Evolutionary conservation across 2,888 invertebrate genomes (phyloP).

Genomic region (Hesperia comma): DNA sequence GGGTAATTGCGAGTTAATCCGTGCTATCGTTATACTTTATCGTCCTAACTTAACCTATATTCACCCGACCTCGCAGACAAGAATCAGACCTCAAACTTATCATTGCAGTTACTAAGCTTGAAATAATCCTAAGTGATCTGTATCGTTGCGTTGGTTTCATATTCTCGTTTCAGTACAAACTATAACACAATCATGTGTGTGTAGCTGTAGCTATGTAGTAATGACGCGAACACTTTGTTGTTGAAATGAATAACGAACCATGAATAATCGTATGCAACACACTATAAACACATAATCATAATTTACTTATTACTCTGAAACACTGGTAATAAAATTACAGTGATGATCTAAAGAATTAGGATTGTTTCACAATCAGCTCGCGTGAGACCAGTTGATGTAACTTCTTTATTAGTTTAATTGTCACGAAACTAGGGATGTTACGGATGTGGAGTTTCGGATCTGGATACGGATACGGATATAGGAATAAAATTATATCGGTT

Average conservation of each 20-base stretch:
- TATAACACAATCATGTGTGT: not conserved
- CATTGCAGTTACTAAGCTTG: slow-evolving; percentile 16
- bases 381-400: no score
- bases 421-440: no score
- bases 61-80: not conserved
- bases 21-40: no score
- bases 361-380: no score
- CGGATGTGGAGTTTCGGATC: no score
- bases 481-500: no score
- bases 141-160: not conserved
- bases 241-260: slow-evolving; percentile 8
- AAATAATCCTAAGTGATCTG: slow-evolving; percentile 17
- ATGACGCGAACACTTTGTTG: not conserved
- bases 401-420: no score
- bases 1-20: no score
- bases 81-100: slow-evolving; percentile 20
- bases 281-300: not conserved
- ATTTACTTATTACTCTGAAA: not conserved
- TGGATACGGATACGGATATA: no score
- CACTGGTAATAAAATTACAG: not conserved
- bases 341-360: not conserved
- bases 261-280: slow-evolving; percentile 3
- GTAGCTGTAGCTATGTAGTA: no score
- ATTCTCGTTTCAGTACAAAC: not conserved
- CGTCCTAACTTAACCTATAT: not conserved